Evolutionary conservation across 2,888 invertebrate genomes (phyloP), one percentile per base, ranked within the genome.

Genomic region (Polymixis lichenea): DNA sequence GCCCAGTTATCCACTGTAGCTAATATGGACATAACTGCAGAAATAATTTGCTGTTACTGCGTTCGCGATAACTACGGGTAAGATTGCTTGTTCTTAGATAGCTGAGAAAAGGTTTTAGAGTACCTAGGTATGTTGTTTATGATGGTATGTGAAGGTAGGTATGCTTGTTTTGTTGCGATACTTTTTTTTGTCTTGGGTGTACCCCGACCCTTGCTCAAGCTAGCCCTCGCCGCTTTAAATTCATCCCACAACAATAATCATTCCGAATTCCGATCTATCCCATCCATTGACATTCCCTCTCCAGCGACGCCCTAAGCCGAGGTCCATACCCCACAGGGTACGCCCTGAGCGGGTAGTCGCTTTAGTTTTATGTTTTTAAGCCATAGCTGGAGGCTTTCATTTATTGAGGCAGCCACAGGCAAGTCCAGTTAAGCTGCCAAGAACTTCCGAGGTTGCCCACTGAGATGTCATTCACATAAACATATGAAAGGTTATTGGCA

Each of bases 21-120:
- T 72, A 70, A 84, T 80, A 75, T 77, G 84, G 65, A 66, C 71
- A 72, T 84, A 84, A 83, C 83, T 85, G 83, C 85, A 81, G 72
- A 77, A 62, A 70, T 72, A 49, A 83, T 84, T 56, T 81, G 61
- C 70, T 79, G 70, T 79, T 79, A 79, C 73, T 78, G 51, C 38
- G 25, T 43, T 43, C 38, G 15, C 78, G 72, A 78, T 81, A 83
- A 69, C 43, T 60, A 8, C 15, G 28, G 51, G 66, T 53, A 55
- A 65, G 38, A 72, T 81, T 61, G 75, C 65, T 69, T 55, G 19
- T 32, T 38, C n/a, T 38, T n/a, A 49, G 67, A 64, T 74, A 61
- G 53, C 51, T 65, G 22, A 22, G 65, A 66, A 60, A 68, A 60
- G 43, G 71, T 65, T 65, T 67, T 25, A 19, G 4, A 53, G 19